Evolutionary conservation across 2,113 vertebrate genomes (phyloP).

Genomic region (Pardalotus punctatus): DNA sequence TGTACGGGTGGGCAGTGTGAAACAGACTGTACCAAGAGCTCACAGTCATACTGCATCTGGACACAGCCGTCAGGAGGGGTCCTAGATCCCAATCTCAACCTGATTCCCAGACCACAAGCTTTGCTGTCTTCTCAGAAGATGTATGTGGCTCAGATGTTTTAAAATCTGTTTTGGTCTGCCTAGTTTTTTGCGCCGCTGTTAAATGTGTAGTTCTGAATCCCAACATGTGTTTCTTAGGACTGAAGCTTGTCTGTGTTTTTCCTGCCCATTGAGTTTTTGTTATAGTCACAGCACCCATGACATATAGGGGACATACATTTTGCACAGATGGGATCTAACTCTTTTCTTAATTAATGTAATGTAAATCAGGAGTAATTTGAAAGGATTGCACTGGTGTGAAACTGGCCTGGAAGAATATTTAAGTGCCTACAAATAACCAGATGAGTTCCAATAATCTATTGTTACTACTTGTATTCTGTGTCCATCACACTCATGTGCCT

Average conservation of each 20-base stretch:
- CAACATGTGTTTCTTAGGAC: neutral
- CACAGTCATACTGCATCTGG: neutral
- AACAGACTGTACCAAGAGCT: neutral
- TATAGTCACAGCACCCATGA: neutral
- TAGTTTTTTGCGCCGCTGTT: neutral
- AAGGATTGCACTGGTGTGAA: neutral
- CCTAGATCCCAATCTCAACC: neutral
- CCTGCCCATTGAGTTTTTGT: neutral
- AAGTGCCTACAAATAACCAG: neutral
- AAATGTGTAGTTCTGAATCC: neutral
- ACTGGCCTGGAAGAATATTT: neutral
- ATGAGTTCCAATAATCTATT: neutral
- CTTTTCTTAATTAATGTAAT: neutral
- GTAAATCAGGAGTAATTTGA: neutral
- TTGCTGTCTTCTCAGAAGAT: neutral
- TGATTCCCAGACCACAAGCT: neutral
- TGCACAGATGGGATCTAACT: neutral
- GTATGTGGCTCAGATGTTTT: neutral
- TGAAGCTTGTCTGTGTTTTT: neutral
- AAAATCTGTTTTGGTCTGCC: neutral
- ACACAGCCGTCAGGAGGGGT: neutral
- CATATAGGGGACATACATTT: neutral
- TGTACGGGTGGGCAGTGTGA: neutral
- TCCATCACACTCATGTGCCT: neutral
- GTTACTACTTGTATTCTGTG: neutral